Percentiles rank a stretch among this genome's conserved stretches.
Evolutionary conservation across 2,113 vertebrate species (phyloP).

Genomic region (Taurulus bubalis): DNA sequence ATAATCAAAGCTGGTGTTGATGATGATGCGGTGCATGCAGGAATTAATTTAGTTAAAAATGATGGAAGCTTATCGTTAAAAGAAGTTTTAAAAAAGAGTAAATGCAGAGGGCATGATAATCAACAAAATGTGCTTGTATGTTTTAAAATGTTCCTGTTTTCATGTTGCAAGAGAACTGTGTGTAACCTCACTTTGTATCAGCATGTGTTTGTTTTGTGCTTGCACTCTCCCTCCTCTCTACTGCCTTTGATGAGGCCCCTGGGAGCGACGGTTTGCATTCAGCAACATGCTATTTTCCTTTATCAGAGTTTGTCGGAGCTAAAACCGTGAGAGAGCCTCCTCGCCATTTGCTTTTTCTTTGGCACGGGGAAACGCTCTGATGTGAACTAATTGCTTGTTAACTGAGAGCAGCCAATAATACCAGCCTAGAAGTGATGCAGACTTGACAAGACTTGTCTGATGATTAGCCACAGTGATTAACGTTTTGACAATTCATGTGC

Average conservation of each 20-base stretch:
- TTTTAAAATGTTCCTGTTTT: not conserved
- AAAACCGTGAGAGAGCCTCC: slow-evolving; percentile 47
- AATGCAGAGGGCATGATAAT: slow-evolving; percentile 41
- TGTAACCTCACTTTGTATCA: slow-evolving; percentile 22
- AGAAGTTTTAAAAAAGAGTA: not conserved
- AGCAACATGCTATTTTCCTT: slow-evolving; percentile 27
- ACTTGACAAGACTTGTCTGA: slow-evolving; percentile 63
- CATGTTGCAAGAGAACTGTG: slow-evolving; percentile 10
- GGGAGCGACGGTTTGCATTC: slow-evolving; percentile 53
- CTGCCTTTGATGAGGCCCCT: slow-evolving; percentile 58
- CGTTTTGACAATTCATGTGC: slow-evolving; percentile 36
- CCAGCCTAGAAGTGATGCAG: slow-evolving; percentile 56
- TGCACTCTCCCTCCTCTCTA: slow-evolving; percentile 28
- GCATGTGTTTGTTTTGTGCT: slow-evolving; percentile 35
- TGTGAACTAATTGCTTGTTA: slow-evolving; percentile 79
- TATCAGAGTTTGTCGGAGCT: slow-evolving; percentile 48
- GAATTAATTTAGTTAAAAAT: slow-evolving; percentile 71
- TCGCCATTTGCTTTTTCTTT: slow-evolving; percentile 60
- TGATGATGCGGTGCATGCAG: slow-evolving; percentile 58
- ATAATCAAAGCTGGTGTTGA: slow-evolving; percentile 70
- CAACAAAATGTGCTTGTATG: slow-evolving; percentile 38
- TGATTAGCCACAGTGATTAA: slow-evolving; percentile 60
- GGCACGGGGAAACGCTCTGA: slow-evolving; percentile 51
- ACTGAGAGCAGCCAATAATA: slow-evolving; percentile 66
- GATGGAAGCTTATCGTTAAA: slow-evolving; percentile 55